A percentile compares a stretch with the other conserved stretches of the same genome.
phyloP scores from a whole-genome alignment of 2,888 invertebrate genomes.

The Argyresthia goedartella region DNA sequence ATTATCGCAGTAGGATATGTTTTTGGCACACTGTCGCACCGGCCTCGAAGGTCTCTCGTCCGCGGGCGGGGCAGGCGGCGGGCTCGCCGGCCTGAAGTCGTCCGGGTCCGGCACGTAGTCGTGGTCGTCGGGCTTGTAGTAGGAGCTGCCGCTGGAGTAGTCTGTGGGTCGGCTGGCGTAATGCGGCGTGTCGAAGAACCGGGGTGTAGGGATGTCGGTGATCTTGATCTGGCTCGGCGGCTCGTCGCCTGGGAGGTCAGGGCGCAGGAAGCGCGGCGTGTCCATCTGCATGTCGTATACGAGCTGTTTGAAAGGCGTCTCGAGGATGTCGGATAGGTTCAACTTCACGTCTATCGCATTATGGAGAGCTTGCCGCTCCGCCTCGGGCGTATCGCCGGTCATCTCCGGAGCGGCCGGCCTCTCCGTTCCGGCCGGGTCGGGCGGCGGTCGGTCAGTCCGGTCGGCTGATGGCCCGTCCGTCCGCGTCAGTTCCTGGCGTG shows the following conservation, averaged over 20 bases:
- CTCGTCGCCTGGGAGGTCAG: constrained; percentile 48
- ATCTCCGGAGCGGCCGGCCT: neutral
- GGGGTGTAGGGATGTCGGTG: constrained; percentile 69
- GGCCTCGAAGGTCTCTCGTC: constrained; percentile 30
- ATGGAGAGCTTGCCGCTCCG: constrained; percentile 44
- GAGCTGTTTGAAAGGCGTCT: constrained; percentile 71
- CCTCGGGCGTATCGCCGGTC: constrained; percentile 45
- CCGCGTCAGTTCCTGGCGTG: too few relatives aligned
- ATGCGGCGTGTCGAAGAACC: constrained; percentile 58
- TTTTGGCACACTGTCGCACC: constrained; percentile 53
- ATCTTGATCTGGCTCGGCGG: constrained; percentile 69
- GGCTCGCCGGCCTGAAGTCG: constrained; percentile 21
- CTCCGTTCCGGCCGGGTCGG: neutral
- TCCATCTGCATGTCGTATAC: constrained; percentile 60
- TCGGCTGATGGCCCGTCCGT: too few relatives aligned
- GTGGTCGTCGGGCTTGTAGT: constrained; percentile 74
- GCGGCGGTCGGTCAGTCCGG: too few relatives aligned
- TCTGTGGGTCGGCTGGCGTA: constrained; percentile 61
- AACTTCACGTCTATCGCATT: constrained; percentile 54
- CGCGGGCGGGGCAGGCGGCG: constrained; percentile 6
- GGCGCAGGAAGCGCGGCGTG: constrained; percentile 67
- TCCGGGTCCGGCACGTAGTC: constrained; percentile 49
- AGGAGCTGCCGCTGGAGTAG: constrained; percentile 74
- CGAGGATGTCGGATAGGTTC: constrained; percentile 61
- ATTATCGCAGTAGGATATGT: constrained; percentile 49